phyloP scores from a whole-genome alignment of 2,888 invertebrate genomes.

The Platycheirus rosarum region DNA sequence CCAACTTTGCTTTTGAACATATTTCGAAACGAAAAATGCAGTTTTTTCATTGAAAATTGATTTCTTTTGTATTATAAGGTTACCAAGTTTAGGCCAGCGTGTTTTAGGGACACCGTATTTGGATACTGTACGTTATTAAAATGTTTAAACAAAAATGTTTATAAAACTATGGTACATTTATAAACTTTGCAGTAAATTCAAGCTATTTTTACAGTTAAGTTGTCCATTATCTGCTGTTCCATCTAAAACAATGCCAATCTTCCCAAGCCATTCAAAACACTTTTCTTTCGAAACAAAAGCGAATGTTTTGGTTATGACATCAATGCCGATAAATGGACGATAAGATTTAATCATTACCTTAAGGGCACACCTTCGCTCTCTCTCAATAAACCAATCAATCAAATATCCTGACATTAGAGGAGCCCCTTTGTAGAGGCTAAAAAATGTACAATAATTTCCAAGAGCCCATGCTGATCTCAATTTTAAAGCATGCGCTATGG shows the following conservation, averaged over 20 bases:
- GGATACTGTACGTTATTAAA: too few species aligned
- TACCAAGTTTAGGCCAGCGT: too few species aligned
- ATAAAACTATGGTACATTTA: too few species aligned
- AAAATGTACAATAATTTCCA: constrained; percentile 96
- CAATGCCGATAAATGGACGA: constrained; percentile 94
- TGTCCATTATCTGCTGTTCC: constrained; percentile 86
- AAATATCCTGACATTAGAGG: constrained; percentile 98
- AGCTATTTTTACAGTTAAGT: constrained; percentile 93
- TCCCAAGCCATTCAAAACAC: constrained; percentile 93
- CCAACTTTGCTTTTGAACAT: too few species aligned
- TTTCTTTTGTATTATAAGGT: too few species aligned
- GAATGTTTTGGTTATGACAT: constrained; percentile 93
- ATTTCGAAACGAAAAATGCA: too few species aligned
- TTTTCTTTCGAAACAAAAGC: constrained; percentile 93
- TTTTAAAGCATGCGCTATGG: constrained; percentile 92
- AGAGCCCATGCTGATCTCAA: constrained; percentile 96
- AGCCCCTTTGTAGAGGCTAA: constrained; percentile 93
- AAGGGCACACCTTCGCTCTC: constrained; percentile 95
- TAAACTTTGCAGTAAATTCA: constrained; percentile 67
- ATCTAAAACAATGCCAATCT: constrained; percentile 89
- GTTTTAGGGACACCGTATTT: too few species aligned
- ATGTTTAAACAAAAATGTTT: too few species aligned
- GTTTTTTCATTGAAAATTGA: too few species aligned
- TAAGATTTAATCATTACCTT: constrained; percentile 98
- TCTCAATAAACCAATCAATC: constrained; percentile 98